A percentile compares a stretch with the other conserved stretches of the same genome.
phyloP scores from a whole-genome alignment of 1,140 invertebrate species.

The Anadara kagoshimensis region DNA sequence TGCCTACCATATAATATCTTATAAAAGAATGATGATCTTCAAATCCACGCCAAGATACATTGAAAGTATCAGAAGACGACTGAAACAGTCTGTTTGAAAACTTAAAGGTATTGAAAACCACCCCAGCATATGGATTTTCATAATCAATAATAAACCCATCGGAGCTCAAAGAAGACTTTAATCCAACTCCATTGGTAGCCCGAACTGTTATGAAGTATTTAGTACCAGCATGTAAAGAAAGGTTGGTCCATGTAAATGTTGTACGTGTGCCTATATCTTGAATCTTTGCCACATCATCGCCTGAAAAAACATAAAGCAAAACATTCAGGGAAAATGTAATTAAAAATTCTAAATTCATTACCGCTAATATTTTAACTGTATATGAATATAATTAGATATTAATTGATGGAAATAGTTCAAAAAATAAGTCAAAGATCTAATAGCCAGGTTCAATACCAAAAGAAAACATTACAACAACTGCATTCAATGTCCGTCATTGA shows the following conservation, averaged over 20 bases:
- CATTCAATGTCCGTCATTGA: no score
- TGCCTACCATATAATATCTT: background rate
- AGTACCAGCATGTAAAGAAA: conserved; percentile 5
- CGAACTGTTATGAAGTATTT: conserved; percentile 29
- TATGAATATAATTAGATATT: no score
- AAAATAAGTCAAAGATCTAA: no score
- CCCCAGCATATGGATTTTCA: conserved; percentile 1
- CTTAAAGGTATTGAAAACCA: conserved; percentile 12
- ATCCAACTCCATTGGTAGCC: conserved; percentile 18
- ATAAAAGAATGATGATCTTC: conserved; percentile 9
- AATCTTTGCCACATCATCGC: background rate
- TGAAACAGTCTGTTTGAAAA: background rate
- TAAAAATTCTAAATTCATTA: no score
- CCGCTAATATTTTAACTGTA: no score
- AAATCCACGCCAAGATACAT: conserved; percentile 1
- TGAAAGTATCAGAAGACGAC: background rate
- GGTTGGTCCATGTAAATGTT: background rate
- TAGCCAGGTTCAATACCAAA: no score
- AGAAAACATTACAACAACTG: no score
- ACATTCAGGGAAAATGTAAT: no score
- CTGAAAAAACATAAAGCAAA: background rate
- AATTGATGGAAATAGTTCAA: no score
- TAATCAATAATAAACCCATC: conserved; percentile 25
- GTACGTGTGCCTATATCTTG: background rate
- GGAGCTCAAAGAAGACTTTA: conserved; percentile 1